Base-by-base conservation (phyloP, 1,140 invertebrate genomes). In the Bombus pascuorum region DNA sequence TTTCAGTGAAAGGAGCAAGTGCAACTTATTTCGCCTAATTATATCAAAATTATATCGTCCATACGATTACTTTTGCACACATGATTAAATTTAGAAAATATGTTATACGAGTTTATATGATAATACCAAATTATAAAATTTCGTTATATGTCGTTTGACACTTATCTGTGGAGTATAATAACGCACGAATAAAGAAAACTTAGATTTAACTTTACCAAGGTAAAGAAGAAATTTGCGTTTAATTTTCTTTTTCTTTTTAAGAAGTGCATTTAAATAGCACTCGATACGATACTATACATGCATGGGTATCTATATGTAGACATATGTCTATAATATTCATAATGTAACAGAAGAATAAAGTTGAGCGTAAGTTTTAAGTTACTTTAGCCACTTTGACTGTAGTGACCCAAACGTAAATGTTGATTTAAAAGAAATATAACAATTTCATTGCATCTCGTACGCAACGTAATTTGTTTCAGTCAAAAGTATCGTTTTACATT, bases 1-100 rank as follows among this genome's bases (percentile, higher is more conserved):
- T 32, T 53, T 42, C 3, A n/a, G 74, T 39, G 44, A 83, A 42
- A 83, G 82, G 22, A n/a, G 18, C 53, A n/a, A 53, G 28, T n/a
- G 5, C 2, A 71, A 71, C 22, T 68, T 47, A 39, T 39, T 71
- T 2, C n/a, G 18, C 6, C 42, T 4, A 73, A 22, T 68, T 10
- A 9, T 68, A 34, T 34, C 1, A 4, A 34, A 68, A 34, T 22
- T 34, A 22, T 68, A 22, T 68, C 3, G 34, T 34, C 34, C 3
- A 25, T 22, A 68, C 22, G 18, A 68, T 68, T 32, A 65, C 13
- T 32, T 65, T 65, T 18, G n/a, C n/a, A 65, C 62, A 32, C 13
- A 32, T 18, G 15, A 66, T 18, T 32, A 66, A 15, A 32, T 32
- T 32, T 32, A 9, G 15, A 37, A 68, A 25, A 37, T 25, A 10